Conservation (phyloP, 1,140 invertebrate species). For the Trichonephila clavata region DNA sequence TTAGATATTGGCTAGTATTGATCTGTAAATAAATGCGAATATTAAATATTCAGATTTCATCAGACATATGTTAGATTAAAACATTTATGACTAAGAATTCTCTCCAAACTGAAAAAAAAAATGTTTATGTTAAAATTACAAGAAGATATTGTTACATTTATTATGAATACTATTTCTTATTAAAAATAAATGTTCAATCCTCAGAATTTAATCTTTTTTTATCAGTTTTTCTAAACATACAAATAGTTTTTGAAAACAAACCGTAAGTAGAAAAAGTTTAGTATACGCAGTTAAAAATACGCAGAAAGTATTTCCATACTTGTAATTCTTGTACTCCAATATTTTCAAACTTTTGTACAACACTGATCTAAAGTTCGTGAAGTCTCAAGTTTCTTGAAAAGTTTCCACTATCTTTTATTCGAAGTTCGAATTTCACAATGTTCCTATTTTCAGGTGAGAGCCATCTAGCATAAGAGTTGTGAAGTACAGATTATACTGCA, state of each 20-base stretch:
- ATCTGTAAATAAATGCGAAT: no score
- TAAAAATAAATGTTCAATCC: no score
- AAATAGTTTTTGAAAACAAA: neutral
- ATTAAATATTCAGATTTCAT: no score
- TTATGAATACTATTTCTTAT: no score
- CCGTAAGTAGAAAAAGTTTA: neutral
- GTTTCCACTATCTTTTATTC: constrained; percentile 28
- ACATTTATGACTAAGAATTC: no score
- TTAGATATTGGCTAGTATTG: no score
- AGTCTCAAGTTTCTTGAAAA: neutral
- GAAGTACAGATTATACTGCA: constrained; percentile 42
- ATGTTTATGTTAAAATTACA: no score
- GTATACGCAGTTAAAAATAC: neutral
- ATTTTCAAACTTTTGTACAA: neutral
- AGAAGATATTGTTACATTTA: no score
- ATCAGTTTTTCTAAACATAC: neutral
- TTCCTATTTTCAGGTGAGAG: constrained; percentile 39
- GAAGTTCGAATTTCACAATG: constrained; percentile 48
- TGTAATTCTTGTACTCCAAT: neutral
- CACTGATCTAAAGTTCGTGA: neutral
- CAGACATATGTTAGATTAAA: no score
- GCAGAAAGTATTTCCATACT: neutral
- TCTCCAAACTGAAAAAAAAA: no score
- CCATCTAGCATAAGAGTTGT: constrained; percentile 17
- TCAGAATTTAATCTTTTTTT: neutral